A percentile compares a stretch with the other conserved stretches of the same genome.
Conservation (phyloP, 2,797 vertebrate species). For the Kryptopterus vitreolus region DNA sequence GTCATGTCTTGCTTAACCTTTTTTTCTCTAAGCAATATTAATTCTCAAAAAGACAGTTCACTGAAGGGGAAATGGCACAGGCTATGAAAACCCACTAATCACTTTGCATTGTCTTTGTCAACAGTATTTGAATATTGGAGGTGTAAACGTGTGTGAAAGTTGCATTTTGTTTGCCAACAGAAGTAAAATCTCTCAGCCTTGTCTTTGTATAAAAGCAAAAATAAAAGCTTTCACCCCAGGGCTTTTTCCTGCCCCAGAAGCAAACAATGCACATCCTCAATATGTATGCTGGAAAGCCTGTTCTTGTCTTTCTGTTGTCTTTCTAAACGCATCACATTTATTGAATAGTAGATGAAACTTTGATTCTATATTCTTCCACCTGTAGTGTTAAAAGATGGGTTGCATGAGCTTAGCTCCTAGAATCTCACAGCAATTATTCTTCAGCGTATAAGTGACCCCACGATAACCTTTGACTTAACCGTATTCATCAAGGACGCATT, state of each 20-base stretch:
- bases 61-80: background rate
- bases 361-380: too few species aligned
- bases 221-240: background rate
- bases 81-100: background rate
- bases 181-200: background rate
- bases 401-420: background rate
- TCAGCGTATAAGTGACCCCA: background rate
- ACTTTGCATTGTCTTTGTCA: background rate
- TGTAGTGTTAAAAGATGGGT: too few species aligned
- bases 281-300: background rate
- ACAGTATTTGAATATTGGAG: background rate
- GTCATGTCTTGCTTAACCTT: background rate
- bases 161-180: background rate
- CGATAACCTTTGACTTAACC: background rate
- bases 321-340: too few species aligned
- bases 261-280: background rate
- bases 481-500: constrained; percentile 1
- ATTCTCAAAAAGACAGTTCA: background rate
- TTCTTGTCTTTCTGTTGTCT: too few species aligned
- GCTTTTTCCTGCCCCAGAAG: background rate
- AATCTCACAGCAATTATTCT: background rate
- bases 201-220: background rate
- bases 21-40: background rate
- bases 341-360: too few species aligned
- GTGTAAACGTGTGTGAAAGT: background rate